phyloP scores from a whole-genome alignment of 2,888 invertebrate genomes.

The Hoplodrina ambigua region DNA sequence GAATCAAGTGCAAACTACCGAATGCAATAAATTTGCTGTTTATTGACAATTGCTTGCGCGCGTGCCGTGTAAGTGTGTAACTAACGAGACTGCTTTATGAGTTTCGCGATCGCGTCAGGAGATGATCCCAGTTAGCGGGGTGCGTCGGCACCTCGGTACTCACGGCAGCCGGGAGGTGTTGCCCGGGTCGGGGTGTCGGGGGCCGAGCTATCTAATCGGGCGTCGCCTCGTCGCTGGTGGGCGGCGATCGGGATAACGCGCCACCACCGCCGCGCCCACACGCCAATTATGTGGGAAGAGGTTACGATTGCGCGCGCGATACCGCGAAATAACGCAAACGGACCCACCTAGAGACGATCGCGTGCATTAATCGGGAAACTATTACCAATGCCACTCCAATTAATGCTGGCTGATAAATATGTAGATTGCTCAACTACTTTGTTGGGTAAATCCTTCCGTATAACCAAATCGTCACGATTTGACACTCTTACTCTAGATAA shows the following conservation, averaged over 20 bases:
- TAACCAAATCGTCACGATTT: constrained; percentile 34
- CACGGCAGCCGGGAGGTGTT: constrained; percentile 76
- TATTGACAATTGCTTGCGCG: constrained; percentile 56
- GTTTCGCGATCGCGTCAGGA: constrained; percentile 66
- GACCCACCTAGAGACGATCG: constrained; percentile 79
- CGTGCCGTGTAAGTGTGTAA: constrained; percentile 51
- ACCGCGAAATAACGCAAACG: constrained; percentile 82
- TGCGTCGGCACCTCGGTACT: constrained; percentile 52
- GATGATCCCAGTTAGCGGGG: constrained; percentile 68
- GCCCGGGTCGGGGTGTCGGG: constrained; percentile 80
- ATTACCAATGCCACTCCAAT: constrained; percentile 82
- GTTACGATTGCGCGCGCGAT: constrained; percentile 86
- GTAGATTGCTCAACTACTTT: constrained; percentile 68
- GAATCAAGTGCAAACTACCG: constrained; percentile 26
- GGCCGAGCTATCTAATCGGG: constrained; percentile 86
- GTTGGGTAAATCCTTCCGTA: constrained; percentile 33
- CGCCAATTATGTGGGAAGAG: constrained; percentile 90
- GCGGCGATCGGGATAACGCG: constrained; percentile 87
- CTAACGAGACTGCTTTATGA: constrained; percentile 71
- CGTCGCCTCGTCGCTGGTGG: constrained; percentile 86
- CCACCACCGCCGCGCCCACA: constrained; percentile 86
- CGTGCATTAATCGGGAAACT: constrained; percentile 83
- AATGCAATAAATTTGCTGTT: constrained; percentile 55
- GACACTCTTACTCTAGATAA: not conserved
- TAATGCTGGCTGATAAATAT: constrained; percentile 76